These are phyloP conservation scores for Microcebus tavaratra DNA, from an alignment of 2,113 vertebrate genomes.

Conservation along the genomic window DNA sequence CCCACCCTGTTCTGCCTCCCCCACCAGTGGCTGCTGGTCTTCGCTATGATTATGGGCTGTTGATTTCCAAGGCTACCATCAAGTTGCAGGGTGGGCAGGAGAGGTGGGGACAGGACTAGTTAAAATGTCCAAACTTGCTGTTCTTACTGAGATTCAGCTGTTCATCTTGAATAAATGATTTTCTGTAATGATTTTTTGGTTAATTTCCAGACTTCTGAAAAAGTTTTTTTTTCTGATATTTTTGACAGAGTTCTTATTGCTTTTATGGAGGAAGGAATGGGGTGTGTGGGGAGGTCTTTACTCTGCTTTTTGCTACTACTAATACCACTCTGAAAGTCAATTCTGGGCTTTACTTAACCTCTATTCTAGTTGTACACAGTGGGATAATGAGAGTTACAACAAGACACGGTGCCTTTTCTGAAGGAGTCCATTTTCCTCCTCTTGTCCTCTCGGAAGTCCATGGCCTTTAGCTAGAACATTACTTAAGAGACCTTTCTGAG, in stretches of 20 bases:
- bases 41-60: not conserved
- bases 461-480: not conserved
- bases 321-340: not conserved
- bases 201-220: not conserved
- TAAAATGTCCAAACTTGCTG: not conserved
- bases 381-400: not conserved
- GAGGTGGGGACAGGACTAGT: not conserved
- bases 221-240: not conserved
- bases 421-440: not conserved
- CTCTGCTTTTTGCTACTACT: not conserved
- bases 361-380: not conserved
- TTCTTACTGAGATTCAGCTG: not conserved
- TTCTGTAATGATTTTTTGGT: not conserved
- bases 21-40: not conserved
- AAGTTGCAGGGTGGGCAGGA: not conserved
- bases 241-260: not conserved
- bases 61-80: not conserved
- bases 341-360: not conserved
- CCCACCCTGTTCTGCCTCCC: too few species aligned
- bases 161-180: not conserved
- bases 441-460: accelerated
- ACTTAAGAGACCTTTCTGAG: not conserved
- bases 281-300: accelerated
- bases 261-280: not conserved
- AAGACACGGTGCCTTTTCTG: not conserved